Base-by-base conservation (phyloP, 37 sponge, comb jelly and placozoan genomes). In the Halisarca cf. caerulea region DNA sequence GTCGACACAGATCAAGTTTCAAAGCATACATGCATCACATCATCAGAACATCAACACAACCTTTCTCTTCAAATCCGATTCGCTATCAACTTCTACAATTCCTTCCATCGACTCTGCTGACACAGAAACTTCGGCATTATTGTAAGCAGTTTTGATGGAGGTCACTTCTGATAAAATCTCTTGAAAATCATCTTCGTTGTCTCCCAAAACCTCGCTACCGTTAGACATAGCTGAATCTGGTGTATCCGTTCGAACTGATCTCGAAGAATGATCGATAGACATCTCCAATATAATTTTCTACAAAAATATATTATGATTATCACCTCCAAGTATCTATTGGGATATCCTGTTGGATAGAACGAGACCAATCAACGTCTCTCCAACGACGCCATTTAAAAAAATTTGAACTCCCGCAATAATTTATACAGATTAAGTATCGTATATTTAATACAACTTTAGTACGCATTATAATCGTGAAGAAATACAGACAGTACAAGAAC, bases 1-100 rank as follows among this genome's bases (percentile, higher is more conserved):
- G 5, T 28, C 17, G 32, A 68, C 33, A 3, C 30, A 1, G 30
- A 30, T 30, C 4, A 68, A 1, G 35, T 34, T 34, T 8, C 69
- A 68, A 68, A 28, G 68, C 68, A n/a, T 66, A 8, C 28, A 24
- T 14, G 37, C 33, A 34, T 20, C 37, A 3, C 71, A 20, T 3
- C 3, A 28, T 21, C 37, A 21, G 28, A 9, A n/a, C 21, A 9
- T n/a, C n/a, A 27, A 30, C 5, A n/a, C 21, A 1, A 74, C 77
- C 77, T 74, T 74, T 74, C 77, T 38, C 24, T n/a, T 39, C 44
- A n/a, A 32, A 23, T 74, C 77, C 41, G 77, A 41, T 41, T 74
- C 44, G 21, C 24, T 43, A 37, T 74, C 77, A 20, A 74, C 45
- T 41, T 74, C 45, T 0, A 74, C 14, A n/a, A 74, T 1, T 15